A percentile compares a stretch with the other conserved stretches of the same genome.
phyloP scores from a whole-genome alignment of 2,888 invertebrate genomes.

The Pomacea canaliculata region DNA sequence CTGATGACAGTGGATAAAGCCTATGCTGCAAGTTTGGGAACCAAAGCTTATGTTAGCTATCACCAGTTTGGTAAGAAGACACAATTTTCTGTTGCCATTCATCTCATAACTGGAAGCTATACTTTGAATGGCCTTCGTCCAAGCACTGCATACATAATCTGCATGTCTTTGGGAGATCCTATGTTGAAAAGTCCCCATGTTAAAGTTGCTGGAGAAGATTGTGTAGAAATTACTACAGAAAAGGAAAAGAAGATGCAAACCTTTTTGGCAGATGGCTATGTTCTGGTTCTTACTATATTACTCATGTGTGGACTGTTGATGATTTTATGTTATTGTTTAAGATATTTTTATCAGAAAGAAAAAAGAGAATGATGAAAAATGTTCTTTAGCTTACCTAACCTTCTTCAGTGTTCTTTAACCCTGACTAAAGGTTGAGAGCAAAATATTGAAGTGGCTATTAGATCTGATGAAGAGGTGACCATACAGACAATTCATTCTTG shows the following conservation, averaged over 20 bases:
- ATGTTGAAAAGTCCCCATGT: not conserved
- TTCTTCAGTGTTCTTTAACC: no score
- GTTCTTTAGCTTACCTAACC: no score
- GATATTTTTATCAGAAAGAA: no score
- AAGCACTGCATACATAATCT: conserved; percentile 37
- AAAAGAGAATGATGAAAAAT: no score
- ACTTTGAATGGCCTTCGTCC: conserved; percentile 28
- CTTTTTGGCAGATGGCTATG: not conserved
- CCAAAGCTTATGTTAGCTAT: conserved; percentile 29
- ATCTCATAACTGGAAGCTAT: conserved; percentile 29
- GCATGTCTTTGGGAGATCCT: conserved; percentile 26
- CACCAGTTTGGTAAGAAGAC: conserved; percentile 39
- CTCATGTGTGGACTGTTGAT: not conserved
- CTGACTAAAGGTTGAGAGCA: no score
- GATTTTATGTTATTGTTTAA: conserved; percentile 8
- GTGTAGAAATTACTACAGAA: conserved; percentile 29
- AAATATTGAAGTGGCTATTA: no score
- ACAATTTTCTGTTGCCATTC: conserved; percentile 23
- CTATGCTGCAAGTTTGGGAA: not conserved
- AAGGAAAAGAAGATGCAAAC: not conserved
- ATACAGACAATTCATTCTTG: no score
- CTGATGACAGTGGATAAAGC: conserved; percentile 5
- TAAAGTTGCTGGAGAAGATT: conserved; percentile 10
- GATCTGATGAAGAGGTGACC: no score
- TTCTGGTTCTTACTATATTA: not conserved